Evolutionary conservation across 2,113 vertebrate genomes (phyloP).

Genomic region (Pagrus major): DNA sequence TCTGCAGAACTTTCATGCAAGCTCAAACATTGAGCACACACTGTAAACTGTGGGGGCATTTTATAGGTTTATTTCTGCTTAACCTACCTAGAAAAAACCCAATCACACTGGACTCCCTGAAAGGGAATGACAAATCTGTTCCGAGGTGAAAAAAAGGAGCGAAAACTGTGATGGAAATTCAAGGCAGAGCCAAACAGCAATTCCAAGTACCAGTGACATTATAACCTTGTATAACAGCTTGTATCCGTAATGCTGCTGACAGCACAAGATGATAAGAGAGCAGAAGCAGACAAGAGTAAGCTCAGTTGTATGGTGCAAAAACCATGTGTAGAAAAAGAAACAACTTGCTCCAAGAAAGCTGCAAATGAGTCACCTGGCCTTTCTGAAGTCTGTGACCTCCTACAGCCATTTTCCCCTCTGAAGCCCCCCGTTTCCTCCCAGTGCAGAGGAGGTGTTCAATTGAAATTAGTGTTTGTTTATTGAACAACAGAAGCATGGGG

Average conservation of each 20-base stretch:
- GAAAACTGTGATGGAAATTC: conserved; percentile 39
- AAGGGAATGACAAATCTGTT: conserved; percentile 31
- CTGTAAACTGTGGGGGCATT: background rate
- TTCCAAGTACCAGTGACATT: conserved; percentile 15
- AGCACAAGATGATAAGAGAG: background rate
- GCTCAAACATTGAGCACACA: conserved; percentile 7
- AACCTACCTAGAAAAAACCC: background rate
- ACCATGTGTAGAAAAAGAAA: background rate
- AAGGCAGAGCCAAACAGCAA: conserved; percentile 18
- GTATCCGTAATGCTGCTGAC: background rate
- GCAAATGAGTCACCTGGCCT: conserved; percentile 50
- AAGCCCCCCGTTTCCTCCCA: background rate
- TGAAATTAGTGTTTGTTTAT: conserved; percentile 9
- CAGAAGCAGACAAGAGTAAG: background rate
- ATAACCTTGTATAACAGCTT: background rate
- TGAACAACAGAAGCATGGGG: background rate
- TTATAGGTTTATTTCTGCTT: conserved; percentile 4
- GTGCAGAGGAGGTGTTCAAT: background rate
- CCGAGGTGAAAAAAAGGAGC: conserved; percentile 27
- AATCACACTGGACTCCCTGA: conserved; percentile 18
- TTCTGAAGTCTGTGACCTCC: conserved; percentile 47
- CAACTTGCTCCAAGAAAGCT: background rate
- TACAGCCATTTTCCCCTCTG: rapidly evolving
- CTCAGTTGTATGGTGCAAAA: background rate
- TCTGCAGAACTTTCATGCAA: conserved; percentile 6